phyloP scores from a whole-genome alignment of 2,113 vertebrate species.

The Romanogobio albipinnatus region DNA sequence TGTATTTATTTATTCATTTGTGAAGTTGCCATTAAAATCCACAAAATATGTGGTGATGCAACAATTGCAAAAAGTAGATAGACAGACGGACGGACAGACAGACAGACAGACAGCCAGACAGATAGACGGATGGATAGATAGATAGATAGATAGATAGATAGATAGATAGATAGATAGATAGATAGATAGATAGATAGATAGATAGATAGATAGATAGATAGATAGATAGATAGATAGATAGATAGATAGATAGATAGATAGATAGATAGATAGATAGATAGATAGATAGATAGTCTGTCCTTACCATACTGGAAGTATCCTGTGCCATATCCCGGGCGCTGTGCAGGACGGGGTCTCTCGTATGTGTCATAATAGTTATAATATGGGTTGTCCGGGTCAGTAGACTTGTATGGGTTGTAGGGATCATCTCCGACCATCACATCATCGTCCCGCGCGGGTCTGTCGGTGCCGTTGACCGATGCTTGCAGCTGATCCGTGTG shows the following conservation, averaged over 20 bases:
- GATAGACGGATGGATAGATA: too few species aligned
- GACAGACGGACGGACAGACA: rapidly evolving
- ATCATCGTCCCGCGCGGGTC: slow-evolving; percentile 67
- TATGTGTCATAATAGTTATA: slow-evolving; percentile 96
- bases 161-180: background rate
- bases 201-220: background rate
- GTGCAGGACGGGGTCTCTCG: slow-evolving; percentile 81
- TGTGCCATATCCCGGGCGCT: slow-evolving; percentile 90
- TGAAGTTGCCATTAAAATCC: background rate
- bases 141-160: background rate
- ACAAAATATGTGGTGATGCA: background rate
- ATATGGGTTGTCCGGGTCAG: slow-evolving; percentile 89
- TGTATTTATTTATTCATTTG: background rate
- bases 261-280: background rate
- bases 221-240: background rate
- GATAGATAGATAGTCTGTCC: slow-evolving; percentile 35
- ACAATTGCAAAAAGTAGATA: background rate
- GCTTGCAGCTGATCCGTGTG: slow-evolving; percentile 51
- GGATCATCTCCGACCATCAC: slow-evolving; percentile 92
- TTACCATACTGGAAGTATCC: slow-evolving; percentile 94
- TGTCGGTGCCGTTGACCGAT: slow-evolving; percentile 36
- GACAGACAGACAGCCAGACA: background rate
- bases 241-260: slow-evolving; percentile 5
- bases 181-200: background rate
- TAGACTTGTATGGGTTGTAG: slow-evolving; percentile 90